Evolutionary conservation across 2,888 invertebrate genomes (phyloP).

Genomic region (Melanostoma mellinum): DNA sequence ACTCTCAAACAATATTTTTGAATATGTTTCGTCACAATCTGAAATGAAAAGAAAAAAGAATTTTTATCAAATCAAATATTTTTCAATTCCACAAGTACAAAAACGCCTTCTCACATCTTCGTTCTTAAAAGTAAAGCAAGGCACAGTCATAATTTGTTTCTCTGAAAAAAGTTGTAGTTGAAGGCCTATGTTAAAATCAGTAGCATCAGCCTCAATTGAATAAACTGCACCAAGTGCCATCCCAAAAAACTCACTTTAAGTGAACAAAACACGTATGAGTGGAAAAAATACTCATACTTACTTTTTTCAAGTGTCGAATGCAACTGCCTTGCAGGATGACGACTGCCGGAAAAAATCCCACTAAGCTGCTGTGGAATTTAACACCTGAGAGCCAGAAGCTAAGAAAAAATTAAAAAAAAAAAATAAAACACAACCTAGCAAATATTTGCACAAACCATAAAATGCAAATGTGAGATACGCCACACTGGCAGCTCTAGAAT

Average conservation of each 20-base stretch:
- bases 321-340: conserved; percentile 37
- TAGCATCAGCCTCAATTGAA: too few species aligned
- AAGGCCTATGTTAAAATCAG: too few species aligned
- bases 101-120: too few species aligned
- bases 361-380: conserved; percentile 63
- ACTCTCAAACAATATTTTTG: too few species aligned
- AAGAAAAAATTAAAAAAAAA: conserved; percentile 19
- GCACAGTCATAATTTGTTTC: too few species aligned
- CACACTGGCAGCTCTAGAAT: conserved; percentile 62
- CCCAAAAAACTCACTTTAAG: conserved; percentile 20
- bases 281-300: background rate
- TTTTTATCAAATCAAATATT: too few species aligned
- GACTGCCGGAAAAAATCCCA: conserved; percentile 6
- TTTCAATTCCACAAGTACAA: too few species aligned
- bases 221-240: background rate
- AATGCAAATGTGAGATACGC: conserved; percentile 71
- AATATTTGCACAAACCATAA: conserved; percentile 72
- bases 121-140: too few species aligned
- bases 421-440: conserved; percentile 36
- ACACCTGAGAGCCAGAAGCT: conserved; percentile 64
- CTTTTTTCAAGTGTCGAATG: conserved; percentile 37
- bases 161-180: too few species aligned
- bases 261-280: background rate
- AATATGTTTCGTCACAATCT: too few species aligned
- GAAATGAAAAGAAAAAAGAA: too few species aligned